Evolutionary conservation across 2,797 vertebrate species (phyloP), one percentile per base, ranked within the genome.

Genomic region (Parambassis ranga): DNA sequence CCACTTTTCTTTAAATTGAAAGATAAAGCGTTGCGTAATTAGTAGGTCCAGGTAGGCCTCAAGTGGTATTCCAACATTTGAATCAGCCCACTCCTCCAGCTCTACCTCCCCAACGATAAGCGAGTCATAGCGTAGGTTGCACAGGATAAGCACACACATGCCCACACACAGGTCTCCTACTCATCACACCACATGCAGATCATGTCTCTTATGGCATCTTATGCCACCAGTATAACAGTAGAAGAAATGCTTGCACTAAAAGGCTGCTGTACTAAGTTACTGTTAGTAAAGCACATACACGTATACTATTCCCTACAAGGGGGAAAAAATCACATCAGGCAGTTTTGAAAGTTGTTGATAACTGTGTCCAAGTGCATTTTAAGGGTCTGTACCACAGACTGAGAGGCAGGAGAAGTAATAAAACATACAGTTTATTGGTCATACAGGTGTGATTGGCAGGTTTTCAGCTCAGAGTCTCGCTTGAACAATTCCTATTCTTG

Each of bases 91-190:
- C 81, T 84, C 55, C 51, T 79, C 47, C 43, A 74, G 74, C 58
- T 82, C 65, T 62, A 74, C 79, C 74, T 77, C 77, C 75, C 65
- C 71, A n/a, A n/a, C 30, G 36, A 52, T 62, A 32, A 76, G 53
- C 59, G 31, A 83, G 79, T 88, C 81, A 82, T 39, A 66, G 84
- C 48, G 85, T 89, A 77, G 85, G 85, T 33, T 67, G 83, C 46
- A 28, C 68, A 73, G 72, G 47, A 77, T 61, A 56, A 82, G 66
- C 61, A 42, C 66, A 71, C 56, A 39, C 55, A 68, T 65, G 51
- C 85, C 65, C 84, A 77, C 79, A 83, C 73, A 65, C 68, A 65
- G 42, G 72, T 69, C 82, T 79, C 87, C 84, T 74, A 85, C 87
- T 79, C 78, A 81, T 78, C 73, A 70, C 67, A 57, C 79, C 73